A percentile compares a stretch with the other conserved stretches of the same genome.
Conservation (phyloP, 2,797 vertebrate genomes). For the Sarcophilus harrisii region DNA sequence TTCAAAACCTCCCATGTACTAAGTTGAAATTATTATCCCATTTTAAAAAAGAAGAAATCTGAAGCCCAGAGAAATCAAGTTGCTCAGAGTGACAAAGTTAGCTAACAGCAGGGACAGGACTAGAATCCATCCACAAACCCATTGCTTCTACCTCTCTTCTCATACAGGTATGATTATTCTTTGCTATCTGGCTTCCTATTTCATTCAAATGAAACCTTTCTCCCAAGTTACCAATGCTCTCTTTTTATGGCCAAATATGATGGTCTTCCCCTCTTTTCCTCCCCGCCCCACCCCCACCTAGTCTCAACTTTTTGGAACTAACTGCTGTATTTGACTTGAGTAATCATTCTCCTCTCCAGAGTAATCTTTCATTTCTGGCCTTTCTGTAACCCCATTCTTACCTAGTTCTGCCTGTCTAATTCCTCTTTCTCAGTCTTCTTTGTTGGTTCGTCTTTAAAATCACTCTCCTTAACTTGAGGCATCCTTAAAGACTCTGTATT, state of each 20-base stretch:
- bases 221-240: background rate
- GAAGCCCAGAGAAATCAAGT: background rate
- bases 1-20: background rate
- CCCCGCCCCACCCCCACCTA: background rate
- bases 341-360: background rate
- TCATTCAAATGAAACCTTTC: background rate
- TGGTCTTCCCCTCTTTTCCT: background rate
- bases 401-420: background rate
- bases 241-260: background rate
- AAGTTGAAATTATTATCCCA: background rate
- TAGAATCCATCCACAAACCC: background rate
- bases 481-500: background rate
- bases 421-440: background rate
- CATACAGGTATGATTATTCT: background rate
- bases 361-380: background rate
- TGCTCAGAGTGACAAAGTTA: background rate
- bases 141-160: background rate
- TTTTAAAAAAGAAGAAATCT: background rate
- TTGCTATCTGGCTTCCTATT: background rate
- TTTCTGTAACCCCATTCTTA: background rate
- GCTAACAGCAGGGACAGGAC: background rate
- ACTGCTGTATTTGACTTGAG: background rate
- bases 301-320: background rate
- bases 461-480: background rate
- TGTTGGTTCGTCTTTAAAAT: background rate